Evolutionary conservation across 2,888 invertebrate species (phyloP), one percentile per base, ranked within the genome.

Genomic region (Atethmia centrago): DNA sequence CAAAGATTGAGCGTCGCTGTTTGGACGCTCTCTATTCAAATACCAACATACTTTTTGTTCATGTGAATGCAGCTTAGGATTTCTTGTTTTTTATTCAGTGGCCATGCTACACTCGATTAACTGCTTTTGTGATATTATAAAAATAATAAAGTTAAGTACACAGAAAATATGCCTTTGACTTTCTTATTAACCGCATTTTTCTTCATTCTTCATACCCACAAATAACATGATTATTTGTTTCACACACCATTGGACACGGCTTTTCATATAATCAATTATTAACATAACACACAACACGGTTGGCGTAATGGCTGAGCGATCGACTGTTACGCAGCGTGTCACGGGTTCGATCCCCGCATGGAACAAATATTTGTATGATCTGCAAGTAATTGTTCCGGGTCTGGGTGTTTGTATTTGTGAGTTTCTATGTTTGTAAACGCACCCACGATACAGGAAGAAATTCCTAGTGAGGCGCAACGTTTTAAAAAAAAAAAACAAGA

Each of bases 1-100:
- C 92, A 90, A 90, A 93, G 92, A 94, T 93, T 89, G 92, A 93
- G 85, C 87, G 87, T 79, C 83, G 88, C 82, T 84, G 86, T 84
- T 80, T 72, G 71, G 68, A 71, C 83, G 86, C 84, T 91, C 89
- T 88, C 87, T 85, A 86, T 90, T 80, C 76, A 85, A 81, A 84
- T 77, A 78, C 77, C 80, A 79, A 77, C 72, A 83, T 82, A 81
- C 74, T 76, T 79, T 80, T 83, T 71, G 55, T 77, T 77, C 79
- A 84, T 80, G 75, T 76, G 67, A 85, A 80, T 82, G 71, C 59
- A 40, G 66, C 21, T 64, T 68, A 73, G 49, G 56, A 62, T 71
- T 64, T 47, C 1, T 74, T 69, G 49, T 56, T 40, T 56, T 71
- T 77, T 42, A 63, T 77, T 64, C 21, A 62, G n/a, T 31, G 45